Evolutionary conservation across 1,140 invertebrate genomes (phyloP).

Genomic region (Microvelia longipes): DNA sequence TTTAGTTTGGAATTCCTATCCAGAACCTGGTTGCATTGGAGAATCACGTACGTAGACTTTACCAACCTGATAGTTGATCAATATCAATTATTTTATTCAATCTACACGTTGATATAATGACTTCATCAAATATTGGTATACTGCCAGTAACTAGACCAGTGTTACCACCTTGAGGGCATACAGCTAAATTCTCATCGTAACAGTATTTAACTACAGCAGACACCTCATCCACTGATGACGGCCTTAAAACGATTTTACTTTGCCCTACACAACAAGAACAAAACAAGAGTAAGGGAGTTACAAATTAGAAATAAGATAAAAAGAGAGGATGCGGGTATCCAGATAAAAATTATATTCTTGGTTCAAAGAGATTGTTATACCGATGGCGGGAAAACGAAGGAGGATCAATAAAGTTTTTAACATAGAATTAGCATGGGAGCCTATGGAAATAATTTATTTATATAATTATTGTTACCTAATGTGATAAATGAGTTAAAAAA

Average conservation of each 20-base stretch:
- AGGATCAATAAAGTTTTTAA: neutral
- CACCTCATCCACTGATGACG: constrained; percentile 73
- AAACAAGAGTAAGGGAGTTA: neutral
- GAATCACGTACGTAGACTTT: too few species aligned
- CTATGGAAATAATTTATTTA: too few species aligned
- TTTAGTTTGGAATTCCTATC: too few species aligned
- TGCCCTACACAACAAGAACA: constrained; percentile 35
- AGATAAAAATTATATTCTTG: too few species aligned
- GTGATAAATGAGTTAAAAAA: too few species aligned
- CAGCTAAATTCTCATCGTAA: constrained; percentile 63
- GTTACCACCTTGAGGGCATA: constrained; percentile 90
- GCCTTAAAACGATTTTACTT: constrained; percentile 56
- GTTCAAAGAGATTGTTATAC: too few species aligned
- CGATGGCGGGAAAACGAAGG: too few species aligned
- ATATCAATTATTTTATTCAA: constrained; percentile 81
- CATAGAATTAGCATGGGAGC: neutral
- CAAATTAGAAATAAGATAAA: neutral
- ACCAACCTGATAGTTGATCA: constrained; percentile 65
- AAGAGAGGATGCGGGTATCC: neutral
- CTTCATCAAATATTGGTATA: constrained; percentile 93
- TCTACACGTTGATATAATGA: constrained; percentile 67
- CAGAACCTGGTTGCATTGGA: too few species aligned
- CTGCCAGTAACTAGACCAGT: constrained; percentile 84
- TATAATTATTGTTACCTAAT: too few species aligned
- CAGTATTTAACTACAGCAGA: constrained; percentile 74